A percentile compares a stretch with the other conserved stretches of the same genome.
Evolutionary conservation across 1,140 invertebrate genomes (phyloP).

Genomic region (Tetramorium alpestre): DNA sequence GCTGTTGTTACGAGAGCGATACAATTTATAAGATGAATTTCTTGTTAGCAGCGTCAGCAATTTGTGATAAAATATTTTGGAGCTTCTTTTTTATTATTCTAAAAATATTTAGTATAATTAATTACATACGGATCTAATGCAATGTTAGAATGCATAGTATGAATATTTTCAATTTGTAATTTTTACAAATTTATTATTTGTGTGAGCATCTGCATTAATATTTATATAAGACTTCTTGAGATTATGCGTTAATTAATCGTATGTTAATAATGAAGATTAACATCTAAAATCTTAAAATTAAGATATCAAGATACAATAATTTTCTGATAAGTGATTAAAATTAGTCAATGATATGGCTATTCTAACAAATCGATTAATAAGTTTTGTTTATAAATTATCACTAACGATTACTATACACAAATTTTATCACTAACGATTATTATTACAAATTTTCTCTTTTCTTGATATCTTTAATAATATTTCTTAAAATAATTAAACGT

Average conservation of each 20-base stretch:
- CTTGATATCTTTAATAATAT: no score
- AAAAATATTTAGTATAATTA: neutral
- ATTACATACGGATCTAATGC: neutral
- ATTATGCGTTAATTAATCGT: neutral
- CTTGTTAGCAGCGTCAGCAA: constrained; percentile 40
- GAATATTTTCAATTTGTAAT: neutral
- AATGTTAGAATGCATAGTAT: neutral
- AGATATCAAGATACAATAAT: no score
- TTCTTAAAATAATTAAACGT: no score
- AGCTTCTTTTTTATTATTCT: neutral
- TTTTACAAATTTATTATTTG: no score
- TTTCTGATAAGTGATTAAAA: neutral
- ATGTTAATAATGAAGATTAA: neutral
- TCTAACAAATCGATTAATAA: no score
- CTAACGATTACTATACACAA: no score
- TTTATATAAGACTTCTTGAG: neutral
- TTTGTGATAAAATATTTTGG: neutral
- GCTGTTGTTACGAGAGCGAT: constrained; percentile 27
- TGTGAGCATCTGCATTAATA: neutral
- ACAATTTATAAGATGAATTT: constrained; percentile 54
- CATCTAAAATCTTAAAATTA: neutral
- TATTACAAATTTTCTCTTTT: no score
- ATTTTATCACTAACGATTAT: no score
- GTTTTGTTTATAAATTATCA: no score
- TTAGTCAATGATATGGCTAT: neutral